These are phyloP conservation scores for Oostethus manadensis DNA, from an alignment of 2,113 vertebrate species.

Conservation along the genomic window DNA sequence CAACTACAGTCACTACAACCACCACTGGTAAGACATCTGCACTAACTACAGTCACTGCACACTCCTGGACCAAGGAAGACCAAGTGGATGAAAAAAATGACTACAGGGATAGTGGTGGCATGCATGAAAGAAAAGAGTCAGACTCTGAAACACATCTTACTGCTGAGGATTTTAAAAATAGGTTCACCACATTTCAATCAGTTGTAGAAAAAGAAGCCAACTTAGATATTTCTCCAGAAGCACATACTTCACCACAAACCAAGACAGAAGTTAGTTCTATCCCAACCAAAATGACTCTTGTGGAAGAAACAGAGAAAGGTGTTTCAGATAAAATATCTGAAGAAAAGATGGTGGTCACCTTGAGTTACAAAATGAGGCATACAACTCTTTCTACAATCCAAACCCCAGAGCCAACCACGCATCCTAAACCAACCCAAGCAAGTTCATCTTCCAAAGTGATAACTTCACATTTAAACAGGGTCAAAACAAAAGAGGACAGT, in stretches of 20 bases:
- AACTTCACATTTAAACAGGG: conserved; percentile 23
- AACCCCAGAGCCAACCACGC: conserved; percentile 8
- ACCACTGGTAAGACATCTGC: conserved; percentile 15
- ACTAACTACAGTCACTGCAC: conserved; percentile 30
- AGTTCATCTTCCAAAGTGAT: conserved; percentile 23
- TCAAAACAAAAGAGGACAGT: conserved; percentile 16
- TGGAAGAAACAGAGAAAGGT: conserved; percentile 17
- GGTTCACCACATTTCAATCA: conserved; percentile 9
- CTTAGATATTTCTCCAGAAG: not conserved
- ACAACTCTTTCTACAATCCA: conserved; percentile 21
- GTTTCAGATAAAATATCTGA: not conserved
- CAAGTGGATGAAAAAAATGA: conserved; percentile 40
- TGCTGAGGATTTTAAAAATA: conserved; percentile 17
- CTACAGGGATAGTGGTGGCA: conserved; percentile 20
- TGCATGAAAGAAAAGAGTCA: conserved; percentile 25
- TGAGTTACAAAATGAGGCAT: conserved; percentile 15
- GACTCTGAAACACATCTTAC: conserved; percentile 15
- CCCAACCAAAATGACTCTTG: conserved; percentile 7
- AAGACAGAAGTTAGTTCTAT: conserved; percentile 4
- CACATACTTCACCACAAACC: conserved; percentile 19
- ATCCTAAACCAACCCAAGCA: conserved; percentile 13
- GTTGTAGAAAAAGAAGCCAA: conserved; percentile 11
- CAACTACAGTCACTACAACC: conserved; percentile 8
- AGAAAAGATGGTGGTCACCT: conserved; percentile 4
- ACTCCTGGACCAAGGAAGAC: conserved; percentile 39